Evolutionary conservation across 2,113 vertebrate genomes (phyloP), one percentile per base, ranked within the genome.

Genomic region (Xenopus laevis): DNA sequence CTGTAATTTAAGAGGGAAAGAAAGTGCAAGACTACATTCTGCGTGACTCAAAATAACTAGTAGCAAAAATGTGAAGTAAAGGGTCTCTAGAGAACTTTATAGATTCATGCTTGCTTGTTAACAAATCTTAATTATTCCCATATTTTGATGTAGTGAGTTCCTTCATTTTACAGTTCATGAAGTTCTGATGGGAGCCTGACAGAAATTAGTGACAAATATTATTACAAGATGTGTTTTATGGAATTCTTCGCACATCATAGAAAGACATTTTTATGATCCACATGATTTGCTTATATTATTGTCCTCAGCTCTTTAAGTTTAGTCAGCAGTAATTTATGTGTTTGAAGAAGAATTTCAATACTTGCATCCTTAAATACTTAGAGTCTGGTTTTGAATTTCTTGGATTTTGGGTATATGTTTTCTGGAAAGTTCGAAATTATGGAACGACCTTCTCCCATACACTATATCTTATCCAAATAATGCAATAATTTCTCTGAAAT

Each of bases 151-250:
- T 52, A 55, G 45, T 62, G 62, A 68, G 65, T 68, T 75, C 23
- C 65, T 7, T 50, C 55, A 55, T 77, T 70, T 63, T 67, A 64
- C 55, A 40, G 3, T 68, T 76, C 30, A 21, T 69, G 65, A 50
- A 77, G 58, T 68, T 52, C 59, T 77, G 74, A 64, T 76, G 66
- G 74, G 57, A 69, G 66, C 30, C 33, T 77, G 67, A 46, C 74
- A 21, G 67, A 70, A 77, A 77, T 77, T 69, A 77, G 66, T 70
- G 74, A 70, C 74, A 69, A 57, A 75, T 75, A 69, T 62, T 65
- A 68, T 75, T 68, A 69, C 73, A 75, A 68, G 66, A 75, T 75
- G 73, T 69, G 50, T 75, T 27, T 15, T 69, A 17, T 60, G 65
- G 65, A 75, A 61, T 46, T 75, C 58, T 27, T 69, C 55, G 45